Percentiles rank a stretch among this genome's conserved stretches.
Conservation (phyloP, 1,140 invertebrate genomes). For the Popillia japonica region DNA sequence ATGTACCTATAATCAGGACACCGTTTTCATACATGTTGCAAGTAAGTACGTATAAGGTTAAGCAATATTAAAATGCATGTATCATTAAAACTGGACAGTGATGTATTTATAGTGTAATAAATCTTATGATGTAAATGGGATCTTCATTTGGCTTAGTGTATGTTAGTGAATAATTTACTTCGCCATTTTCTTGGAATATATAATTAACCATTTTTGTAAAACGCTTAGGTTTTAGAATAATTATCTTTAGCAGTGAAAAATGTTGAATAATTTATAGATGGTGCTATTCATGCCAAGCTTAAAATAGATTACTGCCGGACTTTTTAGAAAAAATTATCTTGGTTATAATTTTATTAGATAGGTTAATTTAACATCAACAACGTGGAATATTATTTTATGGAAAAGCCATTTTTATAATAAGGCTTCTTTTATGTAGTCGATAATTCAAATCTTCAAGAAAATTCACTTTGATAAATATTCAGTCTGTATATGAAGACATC, state of each 20-base stretch:
- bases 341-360: too few relatives aligned
- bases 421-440: too few relatives aligned
- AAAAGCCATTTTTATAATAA: too few relatives aligned
- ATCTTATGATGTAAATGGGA: background rate
- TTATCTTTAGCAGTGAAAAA: background rate
- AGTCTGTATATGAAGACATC: too few relatives aligned
- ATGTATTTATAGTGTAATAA: conserved; percentile 34
- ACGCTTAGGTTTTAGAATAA: background rate
- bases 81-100: background rate
- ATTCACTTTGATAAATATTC: too few relatives aligned
- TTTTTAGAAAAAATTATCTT: background rate
- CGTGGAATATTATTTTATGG: too few relatives aligned
- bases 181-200: background rate
- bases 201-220: background rate
- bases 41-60: too few relatives aligned
- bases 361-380: too few relatives aligned
- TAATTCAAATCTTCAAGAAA: too few relatives aligned
- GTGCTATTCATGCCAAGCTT: background rate
- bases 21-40: too few relatives aligned
- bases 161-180: background rate
- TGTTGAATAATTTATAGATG: background rate
- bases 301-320: background rate
- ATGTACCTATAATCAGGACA: too few relatives aligned
- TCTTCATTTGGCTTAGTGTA: background rate
- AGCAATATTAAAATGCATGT: background rate